Conservation (phyloP, 2,113 vertebrate species). For the Chaetops frenatus region DNA sequence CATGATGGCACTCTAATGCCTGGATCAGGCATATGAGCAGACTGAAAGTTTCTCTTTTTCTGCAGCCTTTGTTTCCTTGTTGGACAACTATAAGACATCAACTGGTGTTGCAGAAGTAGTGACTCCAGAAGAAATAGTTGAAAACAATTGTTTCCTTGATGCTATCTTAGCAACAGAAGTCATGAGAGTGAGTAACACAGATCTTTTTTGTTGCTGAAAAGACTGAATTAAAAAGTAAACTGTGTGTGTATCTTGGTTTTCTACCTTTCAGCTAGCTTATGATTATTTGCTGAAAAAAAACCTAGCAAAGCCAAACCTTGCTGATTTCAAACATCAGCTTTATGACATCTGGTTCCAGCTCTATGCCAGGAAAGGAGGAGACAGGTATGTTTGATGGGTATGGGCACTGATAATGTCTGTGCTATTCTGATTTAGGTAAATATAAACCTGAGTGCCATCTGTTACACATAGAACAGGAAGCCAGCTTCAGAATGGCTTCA, state of each 20-base stretch:
- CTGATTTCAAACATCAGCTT: constrained; percentile 80
- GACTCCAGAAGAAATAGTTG: constrained; percentile 71
- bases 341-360: constrained; percentile 85
- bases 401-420: background rate
- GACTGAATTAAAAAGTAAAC: background rate
- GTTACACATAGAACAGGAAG: background rate
- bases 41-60: background rate
- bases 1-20: background rate
- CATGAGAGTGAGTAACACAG: constrained; percentile 74
- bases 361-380: constrained; percentile 72
- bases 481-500: background rate
- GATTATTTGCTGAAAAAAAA: constrained; percentile 76
- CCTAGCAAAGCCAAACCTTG: constrained; percentile 49
- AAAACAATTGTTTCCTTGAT: constrained; percentile 76
- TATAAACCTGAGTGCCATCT: background rate
- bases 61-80: constrained; percentile 76
- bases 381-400: constrained; percentile 68
- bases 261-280: constrained; percentile 72
- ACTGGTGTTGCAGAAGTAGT: constrained; percentile 74
- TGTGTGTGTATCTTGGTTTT: background rate
- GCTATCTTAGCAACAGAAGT: constrained; percentile 76
- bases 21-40: background rate
- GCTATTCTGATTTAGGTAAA: background rate
- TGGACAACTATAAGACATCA: constrained; percentile 81
- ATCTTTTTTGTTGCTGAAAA: background rate